Conservation (phyloP, 2,113 vertebrate species). For the Cololabis saira region DNA sequence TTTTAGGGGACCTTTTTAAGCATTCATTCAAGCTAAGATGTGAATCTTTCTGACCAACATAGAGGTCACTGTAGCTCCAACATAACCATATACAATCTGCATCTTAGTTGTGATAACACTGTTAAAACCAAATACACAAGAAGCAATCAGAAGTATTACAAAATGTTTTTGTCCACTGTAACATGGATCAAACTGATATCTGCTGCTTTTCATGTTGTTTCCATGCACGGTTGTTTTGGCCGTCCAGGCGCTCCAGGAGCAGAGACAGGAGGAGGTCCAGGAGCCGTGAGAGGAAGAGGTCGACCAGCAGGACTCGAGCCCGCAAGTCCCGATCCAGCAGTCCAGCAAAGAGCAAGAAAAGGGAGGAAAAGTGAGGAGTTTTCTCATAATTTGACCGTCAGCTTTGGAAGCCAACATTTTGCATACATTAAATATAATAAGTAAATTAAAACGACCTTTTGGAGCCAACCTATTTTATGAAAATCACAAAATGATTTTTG, state of each 20-base stretch:
- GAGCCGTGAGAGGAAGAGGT: conserved; percentile 89
- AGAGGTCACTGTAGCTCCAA: no score
- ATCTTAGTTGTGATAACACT: no score
- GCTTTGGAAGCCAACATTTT: background rate
- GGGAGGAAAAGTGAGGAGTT: conserved; percentile 86
- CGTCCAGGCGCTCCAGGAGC: conserved; percentile 88
- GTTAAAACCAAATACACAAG: no score
- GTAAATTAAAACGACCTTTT: background rate
- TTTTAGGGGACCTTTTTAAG: no score
- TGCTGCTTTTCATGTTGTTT: background rate
- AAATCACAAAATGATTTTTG: no score
- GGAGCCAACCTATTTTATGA: background rate
- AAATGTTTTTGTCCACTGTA: background rate
- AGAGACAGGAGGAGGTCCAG: conserved; percentile 88
- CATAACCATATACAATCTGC: no score
- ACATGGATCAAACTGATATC: no score
- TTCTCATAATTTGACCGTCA: background rate
- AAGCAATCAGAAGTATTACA: no score
- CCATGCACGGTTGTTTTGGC: background rate
- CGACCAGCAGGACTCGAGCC: conserved; percentile 86
- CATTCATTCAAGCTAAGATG: no score
- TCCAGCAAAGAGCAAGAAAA: conserved; percentile 88
- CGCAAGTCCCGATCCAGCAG: conserved; percentile 88
- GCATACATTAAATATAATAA: background rate
- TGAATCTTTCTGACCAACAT: no score